Evolutionary conservation across 1,140 invertebrate genomes (phyloP).

Genomic region (Caerostris darwini): DNA sequence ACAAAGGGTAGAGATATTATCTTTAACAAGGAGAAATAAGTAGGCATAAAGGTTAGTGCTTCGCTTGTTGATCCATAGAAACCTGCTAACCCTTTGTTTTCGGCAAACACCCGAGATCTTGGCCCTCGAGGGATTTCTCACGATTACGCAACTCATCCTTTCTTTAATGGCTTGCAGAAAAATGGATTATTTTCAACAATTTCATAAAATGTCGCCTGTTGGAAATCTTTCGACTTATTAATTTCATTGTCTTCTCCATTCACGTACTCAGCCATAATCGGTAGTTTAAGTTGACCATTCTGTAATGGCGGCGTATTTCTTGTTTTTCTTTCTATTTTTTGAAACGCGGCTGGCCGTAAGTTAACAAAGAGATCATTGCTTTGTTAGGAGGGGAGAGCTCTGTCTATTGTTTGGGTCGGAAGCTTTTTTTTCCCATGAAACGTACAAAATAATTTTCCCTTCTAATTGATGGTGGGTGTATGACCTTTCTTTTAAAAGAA

Average conservation of each 20-base stretch:
- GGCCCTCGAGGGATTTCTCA: slow-evolving; percentile 6
- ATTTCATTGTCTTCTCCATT: slow-evolving; percentile 23
- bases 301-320: slow-evolving; percentile 51
- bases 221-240: slow-evolving; percentile 64
- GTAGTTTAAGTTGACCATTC: slow-evolving; percentile 59
- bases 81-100: slow-evolving; percentile 62
- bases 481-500: slow-evolving; percentile 67
- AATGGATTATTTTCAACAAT: slow-evolving; percentile 43
- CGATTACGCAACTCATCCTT: neutral
- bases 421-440: slow-evolving; percentile 56
- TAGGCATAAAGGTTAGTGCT: slow-evolving; percentile 66
- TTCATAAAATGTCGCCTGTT: slow-evolving; percentile 43
- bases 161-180: neutral
- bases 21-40: slow-evolving; percentile 58
- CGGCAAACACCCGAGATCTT: slow-evolving; percentile 4
- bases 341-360: neutral
- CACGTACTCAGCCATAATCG: slow-evolving; percentile 47
- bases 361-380: slow-evolving; percentile 75
- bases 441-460: slow-evolving; percentile 59
- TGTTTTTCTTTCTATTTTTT: slow-evolving; percentile 16
- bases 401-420: slow-evolving; percentile 49
- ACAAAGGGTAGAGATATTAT: slow-evolving; percentile 65
- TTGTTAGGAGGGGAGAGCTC: slow-evolving; percentile 58
- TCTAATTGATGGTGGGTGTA: slow-evolving; percentile 71
- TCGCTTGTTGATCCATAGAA: slow-evolving; percentile 30